Base-by-base conservation (phyloP, 2,797 vertebrate species). In the Heliangelus exortis region DNA sequence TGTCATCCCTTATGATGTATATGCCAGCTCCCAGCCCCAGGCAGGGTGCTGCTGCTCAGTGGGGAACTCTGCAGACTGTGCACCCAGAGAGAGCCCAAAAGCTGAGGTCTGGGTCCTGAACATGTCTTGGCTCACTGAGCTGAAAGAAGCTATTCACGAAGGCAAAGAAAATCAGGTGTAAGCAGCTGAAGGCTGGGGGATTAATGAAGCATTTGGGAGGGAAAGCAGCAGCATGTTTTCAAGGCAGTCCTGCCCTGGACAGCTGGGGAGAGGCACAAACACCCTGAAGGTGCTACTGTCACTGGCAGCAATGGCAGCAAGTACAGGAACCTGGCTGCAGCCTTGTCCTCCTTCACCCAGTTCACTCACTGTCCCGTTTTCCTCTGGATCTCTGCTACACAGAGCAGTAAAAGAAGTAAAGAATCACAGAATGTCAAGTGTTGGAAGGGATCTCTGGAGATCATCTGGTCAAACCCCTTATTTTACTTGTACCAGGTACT, bases 161-260 rank as follows among this genome's bases (percentile, higher is more conserved):
- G 48, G 82, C 71, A 75, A 94, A 89, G 69, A 89, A 81, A 84
- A 89, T 91, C 89, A 93, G 84, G 87, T 96, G 89, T 39, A 89
- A 84, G 73, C 62, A 57, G 73, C 90, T 89, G 76, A 91, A 85
- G 72, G 79, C 48, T 87, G 29, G 31, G 33, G 53, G 66, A 45
- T 86, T 92, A 96, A 92, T 91, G 96, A 95, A 90, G 92, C 94
- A 63, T 92, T 87, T 0, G 3, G 54, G 79, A 94, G 28, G 62
- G 85, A 91, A 96, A 77, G 59, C 83, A 90, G 59, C 19, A 23
- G 89, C 48, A 48, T 28, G 41, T 62, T 93, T 87, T 48, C 1
- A 2, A 69, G 31, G 87, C 71, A 73, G 45, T 45, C 7, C 31
- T 82, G 71, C 57, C 50, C 75, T 11, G 15, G 43, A 53, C 34